phyloP scores from a whole-genome alignment of 2,888 invertebrate genomes.

The Aporophyla nigra region DNA sequence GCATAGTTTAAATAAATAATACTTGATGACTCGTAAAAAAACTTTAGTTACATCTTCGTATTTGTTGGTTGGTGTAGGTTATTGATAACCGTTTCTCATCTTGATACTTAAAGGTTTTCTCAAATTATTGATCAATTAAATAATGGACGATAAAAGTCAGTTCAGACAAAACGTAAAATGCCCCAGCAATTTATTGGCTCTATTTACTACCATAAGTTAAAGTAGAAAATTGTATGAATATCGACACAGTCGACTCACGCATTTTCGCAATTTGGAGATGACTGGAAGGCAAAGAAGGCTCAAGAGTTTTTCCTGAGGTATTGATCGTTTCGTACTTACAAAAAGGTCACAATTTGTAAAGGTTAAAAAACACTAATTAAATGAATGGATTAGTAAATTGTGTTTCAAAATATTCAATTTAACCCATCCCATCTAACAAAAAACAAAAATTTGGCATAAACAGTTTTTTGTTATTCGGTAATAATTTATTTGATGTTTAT shows the following conservation, averaged over 20 bases:
- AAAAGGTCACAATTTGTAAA: not conserved
- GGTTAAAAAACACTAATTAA: not conserved
- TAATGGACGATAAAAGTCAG: too few relatives aligned
- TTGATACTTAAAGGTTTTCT: not conserved
- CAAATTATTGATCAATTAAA: not conserved
- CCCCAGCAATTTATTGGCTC: too few relatives aligned
- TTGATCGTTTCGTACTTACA: not conserved
- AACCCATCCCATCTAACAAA: not conserved
- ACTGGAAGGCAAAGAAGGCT: too few relatives aligned
- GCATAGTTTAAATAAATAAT: not conserved
- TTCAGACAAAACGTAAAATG: too few relatives aligned
- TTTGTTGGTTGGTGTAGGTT: not conserved
- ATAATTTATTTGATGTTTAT: constrained; percentile 13
- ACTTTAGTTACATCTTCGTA: not conserved
- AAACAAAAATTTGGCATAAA: not conserved
- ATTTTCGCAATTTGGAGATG: too few relatives aligned
- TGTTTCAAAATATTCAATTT: constrained; percentile 1
- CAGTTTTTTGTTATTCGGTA: constrained; percentile 13
- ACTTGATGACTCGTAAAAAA: not conserved
- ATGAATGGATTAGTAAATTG: not conserved
- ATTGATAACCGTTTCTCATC: not conserved
- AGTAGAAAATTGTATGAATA: too few relatives aligned
- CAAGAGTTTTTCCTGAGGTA: not conserved
- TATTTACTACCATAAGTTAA: too few relatives aligned
- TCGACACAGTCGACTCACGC: too few relatives aligned